These are phyloP conservation scores for Parauchenoglanis ngamensis DNA, from an alignment of 2,797 vertebrate genomes.

Conservation along the genomic window DNA sequence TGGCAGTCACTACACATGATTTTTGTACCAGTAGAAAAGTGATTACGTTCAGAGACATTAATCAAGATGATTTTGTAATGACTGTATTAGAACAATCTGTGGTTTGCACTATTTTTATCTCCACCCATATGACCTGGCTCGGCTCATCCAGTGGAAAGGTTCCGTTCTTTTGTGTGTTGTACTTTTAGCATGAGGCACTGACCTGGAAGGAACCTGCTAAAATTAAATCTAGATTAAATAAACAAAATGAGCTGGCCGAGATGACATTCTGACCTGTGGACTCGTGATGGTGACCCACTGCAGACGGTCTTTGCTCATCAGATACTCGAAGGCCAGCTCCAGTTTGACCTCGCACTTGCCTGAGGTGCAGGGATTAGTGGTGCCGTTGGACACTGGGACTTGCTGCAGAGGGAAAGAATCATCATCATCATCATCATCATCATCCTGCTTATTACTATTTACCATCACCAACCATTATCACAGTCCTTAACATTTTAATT, in stretches of 20 bases:
- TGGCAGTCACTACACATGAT: neutral
- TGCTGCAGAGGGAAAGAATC: conserved; percentile 65
- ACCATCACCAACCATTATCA: conserved; percentile 7
- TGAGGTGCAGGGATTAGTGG: conserved; percentile 79
- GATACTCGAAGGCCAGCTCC: conserved; percentile 96
- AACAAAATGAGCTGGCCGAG: neutral
- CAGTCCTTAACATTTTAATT: neutral
- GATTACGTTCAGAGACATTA: neutral
- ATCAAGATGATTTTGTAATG: neutral
- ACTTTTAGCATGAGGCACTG: neutral
- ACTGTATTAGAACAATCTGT: neutral
- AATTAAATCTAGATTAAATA: neutral
- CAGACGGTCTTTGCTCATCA: conserved; percentile 98
- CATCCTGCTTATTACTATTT: neutral
- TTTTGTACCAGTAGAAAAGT: neutral
- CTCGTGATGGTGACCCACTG: conserved; percentile 99
- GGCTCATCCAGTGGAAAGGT: neutral
- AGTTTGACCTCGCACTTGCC: conserved; percentile 89
- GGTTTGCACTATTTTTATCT: neutral
- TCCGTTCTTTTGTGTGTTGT: neutral
- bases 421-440: conserved; percentile 4
- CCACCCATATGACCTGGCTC: neutral
- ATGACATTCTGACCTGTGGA: conserved; percentile 81
- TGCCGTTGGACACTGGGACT: conserved; percentile 86
- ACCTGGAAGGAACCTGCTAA: neutral